Evolutionary conservation across 2,888 invertebrate species (phyloP).

Genomic region (Erpobdella octoculata): DNA sequence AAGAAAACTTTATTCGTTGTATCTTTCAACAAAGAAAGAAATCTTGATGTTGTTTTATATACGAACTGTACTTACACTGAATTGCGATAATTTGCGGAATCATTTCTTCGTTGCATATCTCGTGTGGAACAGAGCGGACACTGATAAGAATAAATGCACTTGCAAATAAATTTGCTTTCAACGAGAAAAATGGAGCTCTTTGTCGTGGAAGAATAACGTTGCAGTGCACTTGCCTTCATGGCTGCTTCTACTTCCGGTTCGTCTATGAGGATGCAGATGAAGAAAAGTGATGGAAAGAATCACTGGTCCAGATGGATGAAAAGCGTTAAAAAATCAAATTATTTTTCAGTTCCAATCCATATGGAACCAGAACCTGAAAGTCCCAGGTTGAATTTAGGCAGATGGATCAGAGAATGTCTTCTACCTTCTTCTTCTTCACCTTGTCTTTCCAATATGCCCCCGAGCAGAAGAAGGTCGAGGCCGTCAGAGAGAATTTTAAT

Average conservation of each 20-base stretch:
- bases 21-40: no score
- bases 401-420: not conserved
- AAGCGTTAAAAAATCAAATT: not conserved
- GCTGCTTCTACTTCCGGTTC: not conserved
- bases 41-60: no score
- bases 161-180: no score
- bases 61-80: no score
- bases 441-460: not conserved
- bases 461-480: not conserved
- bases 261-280: slow-evolving; percentile 1
- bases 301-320: slow-evolving; percentile 3
- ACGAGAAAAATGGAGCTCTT: no score
- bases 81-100: no score
- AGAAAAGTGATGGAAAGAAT: not conserved
- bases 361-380: no score
- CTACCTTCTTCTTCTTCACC: not conserved
- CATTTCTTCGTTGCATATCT: no score
- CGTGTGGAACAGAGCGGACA: no score
- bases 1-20: no score
- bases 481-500: slow-evolving; percentile 47
- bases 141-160: no score
- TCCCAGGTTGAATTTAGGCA: not conserved
- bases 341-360: not conserved
- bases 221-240: not conserved
- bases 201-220: no score